A percentile compares a stretch with the other conserved stretches of the same genome.
Evolutionary conservation across 1,140 invertebrate genomes (phyloP).

Genomic region (Anoplolepis gracilipes): DNA sequence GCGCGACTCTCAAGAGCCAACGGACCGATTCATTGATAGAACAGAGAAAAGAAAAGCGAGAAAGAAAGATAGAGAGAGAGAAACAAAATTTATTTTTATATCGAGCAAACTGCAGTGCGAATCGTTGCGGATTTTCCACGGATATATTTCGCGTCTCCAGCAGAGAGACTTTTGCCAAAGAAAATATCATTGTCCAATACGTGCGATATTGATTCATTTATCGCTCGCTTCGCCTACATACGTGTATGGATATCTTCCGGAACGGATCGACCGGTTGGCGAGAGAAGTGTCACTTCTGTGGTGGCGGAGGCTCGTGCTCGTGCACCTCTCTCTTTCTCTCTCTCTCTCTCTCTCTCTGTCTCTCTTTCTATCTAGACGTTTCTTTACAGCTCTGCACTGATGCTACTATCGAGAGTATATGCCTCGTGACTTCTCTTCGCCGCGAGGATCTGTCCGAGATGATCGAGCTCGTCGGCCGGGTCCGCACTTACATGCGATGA

Average conservation of each 20-base stretch:
- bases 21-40: conserved; percentile 51
- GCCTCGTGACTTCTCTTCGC: conserved; percentile 29
- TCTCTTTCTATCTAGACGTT: not conserved
- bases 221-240: conserved; percentile 56
- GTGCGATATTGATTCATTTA: not conserved
- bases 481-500: conserved; percentile 73
- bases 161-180: not conserved
- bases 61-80: conserved; percentile 11
- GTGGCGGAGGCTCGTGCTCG: not conserved
- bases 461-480: not conserved
- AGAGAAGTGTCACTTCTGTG: conserved; percentile 35
- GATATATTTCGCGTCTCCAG: not conserved
- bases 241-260: conserved; percentile 46
- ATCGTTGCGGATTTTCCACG: not conserved
- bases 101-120: conserved; percentile 9
- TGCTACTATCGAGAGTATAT: not conserved
- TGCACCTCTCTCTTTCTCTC: no score
- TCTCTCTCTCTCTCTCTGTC: no score
- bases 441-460: conserved; percentile 14
- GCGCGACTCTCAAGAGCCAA: conserved; percentile 45
- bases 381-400: not conserved
- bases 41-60: conserved; percentile 4
- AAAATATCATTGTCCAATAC: not conserved
- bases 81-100: conserved; percentile 59
- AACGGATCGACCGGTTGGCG: not conserved